Evolutionary conservation across 2,888 invertebrate genomes (phyloP), one percentile per base, ranked within the genome.

Genomic region (Perdita meconis): DNA sequence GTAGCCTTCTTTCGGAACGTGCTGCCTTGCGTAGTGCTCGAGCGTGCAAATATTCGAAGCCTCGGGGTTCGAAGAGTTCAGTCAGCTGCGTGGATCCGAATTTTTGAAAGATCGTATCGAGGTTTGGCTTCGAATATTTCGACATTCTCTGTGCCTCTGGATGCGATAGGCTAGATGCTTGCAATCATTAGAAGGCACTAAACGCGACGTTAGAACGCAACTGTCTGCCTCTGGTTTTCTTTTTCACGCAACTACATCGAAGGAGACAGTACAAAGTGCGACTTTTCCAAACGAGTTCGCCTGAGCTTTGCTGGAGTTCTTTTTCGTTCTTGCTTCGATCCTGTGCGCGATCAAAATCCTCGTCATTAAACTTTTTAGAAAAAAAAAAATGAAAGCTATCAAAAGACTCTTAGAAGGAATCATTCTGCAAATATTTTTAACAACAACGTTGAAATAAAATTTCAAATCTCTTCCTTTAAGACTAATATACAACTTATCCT

Each of bases 231-330:
- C 26, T 69, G 44, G 56, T 53, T 75, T 78, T 77, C 38, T 44
- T 57, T 79, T 57, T 66, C 79, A 68, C 72, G 79, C 78, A 44
- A 77, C 64, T 64, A 80, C 76, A 79, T 34, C 80, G 60, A 63
- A 60, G 69, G 77, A 67, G 60, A 80, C 68, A 71, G 75, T 71
- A 73, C 70, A 64, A 26, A 51, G 34, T 65, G 68, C 55, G 69
- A 75, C 13, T 34, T 57, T 68, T 38, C 47, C 68, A 72, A 67
- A 75, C 84, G 87, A 89, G 88, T 88, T 88, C 83, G 90, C 89
- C 89, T 89, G 90, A 89, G 89, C 89, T 89, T 89, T 87, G 88
- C 86, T 87, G 85, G 85, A 64, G 68, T 80, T 77, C 75, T 79
- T 61, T 78, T 81, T 67, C 50, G 61, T 75, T 78, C 42, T 64